Conservation (phyloP, 2,888 invertebrate genomes). For the Drosophila algonquin region DNA sequence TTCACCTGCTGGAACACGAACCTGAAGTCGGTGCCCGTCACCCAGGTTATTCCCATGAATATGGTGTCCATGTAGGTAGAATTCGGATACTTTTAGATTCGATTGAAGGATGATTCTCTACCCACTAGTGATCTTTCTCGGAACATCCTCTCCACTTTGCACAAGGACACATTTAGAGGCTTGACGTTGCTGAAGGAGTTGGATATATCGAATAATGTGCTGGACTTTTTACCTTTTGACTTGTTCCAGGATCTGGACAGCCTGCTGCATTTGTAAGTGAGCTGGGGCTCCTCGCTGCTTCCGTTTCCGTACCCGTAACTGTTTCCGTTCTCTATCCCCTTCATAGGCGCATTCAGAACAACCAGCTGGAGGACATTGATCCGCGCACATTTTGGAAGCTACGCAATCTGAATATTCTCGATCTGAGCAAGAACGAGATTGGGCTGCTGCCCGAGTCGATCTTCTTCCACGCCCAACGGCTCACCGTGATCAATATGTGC, state of each 20-base stretch:
- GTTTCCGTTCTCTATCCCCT: constrained; percentile 21
- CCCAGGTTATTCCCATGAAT: constrained; percentile 87
- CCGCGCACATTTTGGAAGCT: constrained; percentile 85
- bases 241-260: constrained; percentile 86
- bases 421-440: constrained; percentile 87
- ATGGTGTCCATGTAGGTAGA: constrained; percentile 86
- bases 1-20: constrained; percentile 88
- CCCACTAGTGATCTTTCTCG: constrained; percentile 87
- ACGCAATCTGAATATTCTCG: constrained; percentile 86
- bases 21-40: constrained; percentile 85
- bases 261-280: constrained; percentile 86
- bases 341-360: constrained; percentile 86
- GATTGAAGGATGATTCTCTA: background rate
- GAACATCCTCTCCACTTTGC: constrained; percentile 87
- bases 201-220: constrained; percentile 88
- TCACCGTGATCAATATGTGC: constrained; percentile 82
- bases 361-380: constrained; percentile 86
- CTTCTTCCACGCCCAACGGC: constrained; percentile 84
- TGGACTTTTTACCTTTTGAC: constrained; percentile 87
- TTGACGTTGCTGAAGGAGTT: constrained; percentile 86
- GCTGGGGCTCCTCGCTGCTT: background rate
- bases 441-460: constrained; percentile 84
- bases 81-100: background rate
- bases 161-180: constrained; percentile 87
- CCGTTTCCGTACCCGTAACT: background rate